Evolutionary conservation across 1,140 invertebrate genomes (phyloP).

Genomic region (Campoletis sonorensis): DNA sequence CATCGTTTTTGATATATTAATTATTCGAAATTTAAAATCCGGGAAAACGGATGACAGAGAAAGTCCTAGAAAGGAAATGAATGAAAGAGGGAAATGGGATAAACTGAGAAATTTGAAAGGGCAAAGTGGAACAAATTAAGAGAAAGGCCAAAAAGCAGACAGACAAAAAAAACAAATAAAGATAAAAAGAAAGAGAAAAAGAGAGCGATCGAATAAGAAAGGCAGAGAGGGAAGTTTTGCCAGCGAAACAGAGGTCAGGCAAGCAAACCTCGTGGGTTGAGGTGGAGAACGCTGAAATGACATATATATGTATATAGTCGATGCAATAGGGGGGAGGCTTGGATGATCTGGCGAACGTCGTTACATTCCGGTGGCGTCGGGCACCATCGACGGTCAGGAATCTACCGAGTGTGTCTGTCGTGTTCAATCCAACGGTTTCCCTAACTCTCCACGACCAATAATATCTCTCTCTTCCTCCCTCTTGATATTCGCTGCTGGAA

Average conservation of each 20-base stretch:
- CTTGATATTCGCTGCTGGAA: constrained; percentile 25
- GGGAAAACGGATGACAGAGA: too few species aligned
- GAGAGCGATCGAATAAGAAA: not conserved
- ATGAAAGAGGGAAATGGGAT: too few species aligned
- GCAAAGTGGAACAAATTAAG: not conserved
- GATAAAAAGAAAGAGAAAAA: too few species aligned
- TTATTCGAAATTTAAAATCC: too few species aligned
- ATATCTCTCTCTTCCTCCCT: not conserved
- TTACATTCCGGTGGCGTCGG: constrained; percentile 37
- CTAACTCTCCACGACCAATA: not conserved
- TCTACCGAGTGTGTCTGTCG: constrained; percentile 26
- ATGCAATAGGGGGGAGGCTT: constrained; percentile 20
- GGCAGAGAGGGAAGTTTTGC: too few species aligned
- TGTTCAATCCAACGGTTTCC: constrained; percentile 3
- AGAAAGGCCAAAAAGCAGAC: too few species aligned
- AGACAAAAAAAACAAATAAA: too few species aligned
- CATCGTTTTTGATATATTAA: too few species aligned
- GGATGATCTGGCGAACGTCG: constrained; percentile 29
- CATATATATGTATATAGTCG: constrained; percentile 18
- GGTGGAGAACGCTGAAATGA: constrained; percentile 29
- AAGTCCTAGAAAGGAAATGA: too few species aligned
- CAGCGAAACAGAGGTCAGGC: too few species aligned
- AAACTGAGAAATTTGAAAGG: too few species aligned
- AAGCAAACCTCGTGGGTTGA: not conserved
- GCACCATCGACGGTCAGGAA: constrained; percentile 40